phyloP scores from a whole-genome alignment of 2,797 vertebrate genomes.

The Nannoperca australis region DNA sequence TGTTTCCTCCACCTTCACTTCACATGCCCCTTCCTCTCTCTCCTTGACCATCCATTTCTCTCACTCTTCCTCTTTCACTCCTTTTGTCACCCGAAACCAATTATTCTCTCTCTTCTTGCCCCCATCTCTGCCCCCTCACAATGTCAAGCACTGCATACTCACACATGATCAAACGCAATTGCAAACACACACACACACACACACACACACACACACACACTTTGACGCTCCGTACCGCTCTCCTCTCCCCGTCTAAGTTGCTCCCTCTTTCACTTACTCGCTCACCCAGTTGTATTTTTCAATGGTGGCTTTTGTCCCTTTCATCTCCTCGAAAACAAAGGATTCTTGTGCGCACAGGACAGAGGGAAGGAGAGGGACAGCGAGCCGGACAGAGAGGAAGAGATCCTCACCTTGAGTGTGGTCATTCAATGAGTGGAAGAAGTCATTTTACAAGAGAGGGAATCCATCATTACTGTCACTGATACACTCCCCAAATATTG shows the following conservation, averaged over 20 bases:
- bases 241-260: conserved; percentile 55
- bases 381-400: conserved; percentile 70
- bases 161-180: conserved; percentile 53
- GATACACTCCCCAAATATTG: neutral
- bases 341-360: conserved; percentile 84
- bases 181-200: conserved; percentile 41
- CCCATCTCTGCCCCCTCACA: conserved; percentile 49
- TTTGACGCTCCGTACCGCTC: conserved; percentile 44
- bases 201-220: conserved; percentile 33
- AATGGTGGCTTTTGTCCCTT: conserved; percentile 90
- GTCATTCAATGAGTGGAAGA: conserved; percentile 31
- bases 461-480: conserved; percentile 21
- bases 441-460: conserved; percentile 28
- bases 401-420: conserved; percentile 66
- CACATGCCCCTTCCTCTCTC: conserved; percentile 36
- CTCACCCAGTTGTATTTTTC: conserved; percentile 83
- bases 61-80: conserved; percentile 52
- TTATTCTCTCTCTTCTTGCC: conserved; percentile 47
- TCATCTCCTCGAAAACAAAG: conserved; percentile 86
- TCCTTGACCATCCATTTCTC: conserved; percentile 52
- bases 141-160: conserved; percentile 60
- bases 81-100: conserved; percentile 63
- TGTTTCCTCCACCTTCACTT: conserved; percentile 64
- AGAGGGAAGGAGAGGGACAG: conserved; percentile 69
- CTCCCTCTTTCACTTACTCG: conserved; percentile 69